phyloP scores from a whole-genome alignment of 2,797 vertebrate genomes.

The Melopsittacus undulatus region DNA sequence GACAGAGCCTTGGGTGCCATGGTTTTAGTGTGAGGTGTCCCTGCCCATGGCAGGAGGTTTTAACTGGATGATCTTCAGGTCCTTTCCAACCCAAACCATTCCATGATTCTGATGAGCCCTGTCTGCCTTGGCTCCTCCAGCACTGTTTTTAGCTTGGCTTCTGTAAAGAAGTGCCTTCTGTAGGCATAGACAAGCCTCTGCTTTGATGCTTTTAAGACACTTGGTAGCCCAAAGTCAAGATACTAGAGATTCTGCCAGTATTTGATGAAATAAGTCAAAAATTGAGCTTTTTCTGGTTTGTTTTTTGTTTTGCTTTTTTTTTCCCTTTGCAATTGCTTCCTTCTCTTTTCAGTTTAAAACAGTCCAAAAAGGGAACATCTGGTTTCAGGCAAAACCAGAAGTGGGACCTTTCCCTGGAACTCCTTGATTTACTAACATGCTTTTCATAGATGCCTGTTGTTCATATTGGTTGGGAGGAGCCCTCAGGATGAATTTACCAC shows the following conservation, averaged over 20 bases:
- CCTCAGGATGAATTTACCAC: neutral
- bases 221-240: neutral
- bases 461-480: neutral
- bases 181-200: neutral
- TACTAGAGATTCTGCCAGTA: neutral
- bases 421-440: neutral
- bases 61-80: neutral
- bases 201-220: neutral
- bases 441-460: neutral
- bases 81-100: neutral
- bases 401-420: neutral
- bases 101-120: neutral
- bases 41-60: neutral
- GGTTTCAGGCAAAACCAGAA: neutral
- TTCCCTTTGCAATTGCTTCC: neutral
- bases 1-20: neutral
- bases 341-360: no score
- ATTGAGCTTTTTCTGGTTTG: neutral
- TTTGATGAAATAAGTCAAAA: neutral
- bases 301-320: no score
- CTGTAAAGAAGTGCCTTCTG: fast-evolving
- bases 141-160: fast-evolving
- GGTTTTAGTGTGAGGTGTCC: neutral
- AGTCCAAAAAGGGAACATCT: neutral
- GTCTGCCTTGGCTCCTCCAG: neutral